Evolutionary conservation across 2,797 vertebrate genomes (phyloP), one percentile per base, ranked within the genome.

Genomic region (Harpagifer antarcticus): DNA sequence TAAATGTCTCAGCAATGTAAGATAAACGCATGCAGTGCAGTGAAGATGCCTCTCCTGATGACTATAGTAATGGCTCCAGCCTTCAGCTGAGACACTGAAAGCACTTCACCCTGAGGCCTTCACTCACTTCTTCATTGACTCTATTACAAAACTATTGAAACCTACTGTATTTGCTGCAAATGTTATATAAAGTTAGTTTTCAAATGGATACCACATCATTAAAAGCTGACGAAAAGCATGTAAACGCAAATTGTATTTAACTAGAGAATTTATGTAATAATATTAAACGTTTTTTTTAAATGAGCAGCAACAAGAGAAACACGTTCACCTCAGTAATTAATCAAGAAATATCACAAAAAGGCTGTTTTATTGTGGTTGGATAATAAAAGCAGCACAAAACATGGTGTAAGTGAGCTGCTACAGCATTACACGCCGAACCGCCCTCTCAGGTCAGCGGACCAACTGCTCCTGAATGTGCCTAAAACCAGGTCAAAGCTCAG

Each of bases 121-220:
- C 23, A 55, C 68, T 68, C 57, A 82, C 60, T 56, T 58, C 47
- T 58, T 77, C 40, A 42, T 2, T 50, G 33, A 27, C 19, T 68
- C 15, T 27, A 17, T 63, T 55, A 61, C 17, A 48, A 42, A 65
- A 61, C 16, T 40, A 4, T 15, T 44, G 19, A 47, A 59, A 19
- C 27, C 7, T 4, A 2, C 4, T 37, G 16, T 50, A 27, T 74
- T 37, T 62, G 14, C 40, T 44, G 15, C 33, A 58, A 33, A 19
- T 66, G 17, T 4, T 37, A 33, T 4, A 0, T 3, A 17, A 47
- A 48, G 15, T 9, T 8, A 47, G 19, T 40, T 12, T 2, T 6
- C 6, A 52, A 52, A 63, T 33, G 6, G 33, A 49, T 69, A 53
- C 20, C 11, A 40, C 10, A 42, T 12, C 8, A 56, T 49, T 47